Evolutionary conservation across 2,797 vertebrate genomes (phyloP).

Genomic region (Morus bassanus): DNA sequence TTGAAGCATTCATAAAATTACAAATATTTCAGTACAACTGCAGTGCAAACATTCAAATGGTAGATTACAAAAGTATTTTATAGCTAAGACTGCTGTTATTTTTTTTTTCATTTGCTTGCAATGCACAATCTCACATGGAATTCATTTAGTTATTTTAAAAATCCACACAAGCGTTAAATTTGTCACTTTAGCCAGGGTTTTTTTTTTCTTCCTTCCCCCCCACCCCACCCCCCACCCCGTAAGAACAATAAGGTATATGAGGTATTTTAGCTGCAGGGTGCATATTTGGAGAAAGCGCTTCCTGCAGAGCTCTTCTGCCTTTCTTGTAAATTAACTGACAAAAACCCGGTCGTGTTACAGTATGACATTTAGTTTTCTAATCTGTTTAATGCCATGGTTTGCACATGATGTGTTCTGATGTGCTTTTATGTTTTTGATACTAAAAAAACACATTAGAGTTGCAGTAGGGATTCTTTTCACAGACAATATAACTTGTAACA

Average conservation of each 20-base stretch:
- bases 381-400: constrained; percentile 77
- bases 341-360: constrained; percentile 46
- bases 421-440: constrained; percentile 73
- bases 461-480: constrained; percentile 74
- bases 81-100: not conserved
- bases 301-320: constrained; percentile 69
- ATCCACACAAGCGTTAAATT: constrained; percentile 61
- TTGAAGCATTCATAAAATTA: not conserved
- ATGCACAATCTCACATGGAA: not conserved
- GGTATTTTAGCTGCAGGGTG: constrained; percentile 75
- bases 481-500: constrained; percentile 71
- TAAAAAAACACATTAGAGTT: constrained; percentile 71
- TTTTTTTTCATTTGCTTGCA: not conserved
- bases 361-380: constrained; percentile 78
- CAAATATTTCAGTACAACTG: not conserved
- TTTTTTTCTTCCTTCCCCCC: accelerated
- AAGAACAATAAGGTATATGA: constrained; percentile 63
- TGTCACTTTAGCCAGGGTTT: constrained; percentile 44
- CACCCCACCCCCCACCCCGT: too few species aligned
- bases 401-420: constrained; percentile 72
- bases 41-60: not conserved
- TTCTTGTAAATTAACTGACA: constrained; percentile 75
- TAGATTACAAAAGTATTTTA: constrained; percentile 11
- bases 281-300: constrained; percentile 68
- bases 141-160: constrained; percentile 61